phyloP scores from a whole-genome alignment of 1,140 invertebrate species.

The Drosophila repletoides region DNA sequence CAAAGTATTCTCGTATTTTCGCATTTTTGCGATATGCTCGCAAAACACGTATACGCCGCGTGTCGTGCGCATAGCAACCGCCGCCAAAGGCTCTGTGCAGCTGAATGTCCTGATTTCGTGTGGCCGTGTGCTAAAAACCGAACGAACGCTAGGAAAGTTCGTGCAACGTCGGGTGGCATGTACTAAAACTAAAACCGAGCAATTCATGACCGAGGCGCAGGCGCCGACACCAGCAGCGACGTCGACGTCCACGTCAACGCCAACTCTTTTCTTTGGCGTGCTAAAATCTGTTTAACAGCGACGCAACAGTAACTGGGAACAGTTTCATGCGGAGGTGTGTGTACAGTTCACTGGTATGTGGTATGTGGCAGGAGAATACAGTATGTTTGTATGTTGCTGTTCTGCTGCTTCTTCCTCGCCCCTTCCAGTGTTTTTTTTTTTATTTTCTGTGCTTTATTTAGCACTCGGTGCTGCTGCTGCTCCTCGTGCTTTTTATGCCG shows the following conservation, averaged over 20 bases:
- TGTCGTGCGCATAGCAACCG: slow-evolving; percentile 12
- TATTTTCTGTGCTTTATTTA: slow-evolving; percentile 21
- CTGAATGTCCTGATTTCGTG: slow-evolving; percentile 49
- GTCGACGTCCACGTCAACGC: slow-evolving; percentile 3
- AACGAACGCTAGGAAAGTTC: not conserved
- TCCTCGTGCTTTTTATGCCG: slow-evolving; percentile 39
- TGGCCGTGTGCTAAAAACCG: slow-evolving; percentile 36
- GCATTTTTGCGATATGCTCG: slow-evolving; percentile 8
- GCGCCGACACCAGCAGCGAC: slow-evolving; percentile 43
- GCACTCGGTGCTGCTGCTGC: slow-evolving; percentile 25
- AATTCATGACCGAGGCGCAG: slow-evolving; percentile 42
- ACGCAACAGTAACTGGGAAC: slow-evolving; percentile 36
- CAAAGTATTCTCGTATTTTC: not conserved
- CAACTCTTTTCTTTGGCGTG: not conserved
- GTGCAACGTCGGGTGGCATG: slow-evolving; percentile 9
- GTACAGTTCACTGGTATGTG: not conserved
- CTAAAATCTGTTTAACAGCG: slow-evolving; percentile 44
- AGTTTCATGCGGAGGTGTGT: too few species aligned
- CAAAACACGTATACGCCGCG: slow-evolving; percentile 43
- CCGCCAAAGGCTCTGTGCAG: slow-evolving; percentile 27
- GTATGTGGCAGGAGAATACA: not conserved
- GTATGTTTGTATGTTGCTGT: not conserved
- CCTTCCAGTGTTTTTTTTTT: not conserved
- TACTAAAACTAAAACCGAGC: slow-evolving; percentile 27
- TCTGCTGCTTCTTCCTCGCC: not conserved